phyloP scores from a whole-genome alignment of 2,888 invertebrate genomes.

The Orchesellides sinensis region DNA sequence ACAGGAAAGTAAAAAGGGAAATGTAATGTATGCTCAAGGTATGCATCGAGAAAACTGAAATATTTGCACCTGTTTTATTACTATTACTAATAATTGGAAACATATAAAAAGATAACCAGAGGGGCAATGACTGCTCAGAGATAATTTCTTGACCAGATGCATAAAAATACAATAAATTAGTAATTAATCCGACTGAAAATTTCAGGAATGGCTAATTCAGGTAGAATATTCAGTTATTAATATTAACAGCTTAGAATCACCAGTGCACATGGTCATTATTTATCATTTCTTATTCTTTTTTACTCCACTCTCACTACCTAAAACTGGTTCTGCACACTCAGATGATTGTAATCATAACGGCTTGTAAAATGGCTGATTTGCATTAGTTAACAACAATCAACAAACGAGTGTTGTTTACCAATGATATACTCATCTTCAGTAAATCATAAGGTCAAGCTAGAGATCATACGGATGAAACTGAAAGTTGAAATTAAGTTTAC shows the following conservation, averaged over 20 bases:
- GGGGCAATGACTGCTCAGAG: conserved; percentile 29
- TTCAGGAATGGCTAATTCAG: neutral
- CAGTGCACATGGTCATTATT: neutral
- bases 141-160: neutral
- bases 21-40: no score
- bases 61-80: neutral
- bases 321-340: conserved; percentile 41
- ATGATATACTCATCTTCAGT: conserved; percentile 27
- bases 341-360: conserved; percentile 9
- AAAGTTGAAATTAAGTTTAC: conserved; percentile 59
- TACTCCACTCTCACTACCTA: conserved; percentile 24
- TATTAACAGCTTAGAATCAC: neutral
- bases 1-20: no score
- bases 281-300: neutral
- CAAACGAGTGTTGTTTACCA: neutral
- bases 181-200: conserved; percentile 26
- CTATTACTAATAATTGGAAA: neutral
- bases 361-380: conserved; percentile 15
- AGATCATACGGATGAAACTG: conserved; percentile 42
- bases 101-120: neutral
- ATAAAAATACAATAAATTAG: conserved; percentile 39
- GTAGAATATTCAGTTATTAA: no score
- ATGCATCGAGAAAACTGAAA: no score
- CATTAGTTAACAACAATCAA: conserved; percentile 5
- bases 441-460: conserved; percentile 39